A percentile compares a stretch with the other conserved stretches of the same genome.
These are phyloP conservation scores for Tetranychus urticae DNA, from an alignment of 1,140 invertebrate genomes.

Conservation along the genomic window DNA sequence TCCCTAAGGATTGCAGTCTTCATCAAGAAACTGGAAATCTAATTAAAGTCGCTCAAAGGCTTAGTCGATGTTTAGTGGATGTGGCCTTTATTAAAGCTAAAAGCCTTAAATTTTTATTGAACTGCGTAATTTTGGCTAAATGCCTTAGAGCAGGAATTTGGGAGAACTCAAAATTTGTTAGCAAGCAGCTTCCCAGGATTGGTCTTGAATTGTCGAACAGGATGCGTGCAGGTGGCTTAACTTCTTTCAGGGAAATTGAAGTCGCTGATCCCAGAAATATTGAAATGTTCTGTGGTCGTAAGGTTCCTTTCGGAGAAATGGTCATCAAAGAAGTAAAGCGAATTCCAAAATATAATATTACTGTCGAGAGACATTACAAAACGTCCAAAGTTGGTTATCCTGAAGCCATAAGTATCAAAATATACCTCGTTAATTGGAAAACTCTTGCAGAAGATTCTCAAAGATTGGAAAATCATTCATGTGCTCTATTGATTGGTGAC, in stretches of 20 bases:
- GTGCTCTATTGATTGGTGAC: neutral
- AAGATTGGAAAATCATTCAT: neutral
- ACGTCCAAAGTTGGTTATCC: neutral
- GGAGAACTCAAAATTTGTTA: constrained; percentile 45
- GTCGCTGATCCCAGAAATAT: constrained; percentile 42
- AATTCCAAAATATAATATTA: neutral
- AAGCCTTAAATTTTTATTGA: constrained; percentile 20
- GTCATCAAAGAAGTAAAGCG: neutral
- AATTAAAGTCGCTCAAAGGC: constrained; percentile 34
- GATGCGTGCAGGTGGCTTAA: constrained; percentile 38
- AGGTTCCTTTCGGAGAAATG: constrained; percentile 25
- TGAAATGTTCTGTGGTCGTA: constrained; percentile 32
- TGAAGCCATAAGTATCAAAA: neutral
- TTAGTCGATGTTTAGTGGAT: constrained; percentile 31
- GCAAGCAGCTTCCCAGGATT: constrained; percentile 41
- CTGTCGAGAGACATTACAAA: neutral
- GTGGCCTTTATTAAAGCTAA: constrained; percentile 19
- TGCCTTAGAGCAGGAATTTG: constrained; percentile 30
- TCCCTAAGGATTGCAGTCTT: constrained; percentile 29
- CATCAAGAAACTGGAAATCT: constrained; percentile 41
- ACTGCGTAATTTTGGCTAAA: constrained; percentile 18
- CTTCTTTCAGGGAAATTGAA: constrained; percentile 34
- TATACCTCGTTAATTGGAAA: neutral
- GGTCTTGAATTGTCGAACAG: constrained; percentile 33
- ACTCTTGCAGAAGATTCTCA: neutral